Conservation (phyloP, 1,140 invertebrate species). For the Drusus annulatus region DNA sequence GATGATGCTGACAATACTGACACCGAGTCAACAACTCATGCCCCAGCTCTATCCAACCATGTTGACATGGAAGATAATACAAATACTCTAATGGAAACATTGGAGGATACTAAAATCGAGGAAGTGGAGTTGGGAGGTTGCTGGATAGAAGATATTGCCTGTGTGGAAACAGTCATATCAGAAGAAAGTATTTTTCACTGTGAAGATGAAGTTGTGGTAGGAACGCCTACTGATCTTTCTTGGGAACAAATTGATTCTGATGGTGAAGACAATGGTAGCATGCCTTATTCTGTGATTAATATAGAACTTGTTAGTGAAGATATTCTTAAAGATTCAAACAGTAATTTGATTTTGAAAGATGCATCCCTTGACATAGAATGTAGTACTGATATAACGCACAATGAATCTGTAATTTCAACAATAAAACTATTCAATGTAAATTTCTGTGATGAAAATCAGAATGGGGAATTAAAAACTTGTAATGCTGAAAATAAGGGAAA, state of each 20-base stretch:
- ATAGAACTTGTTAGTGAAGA: constrained; percentile 26
- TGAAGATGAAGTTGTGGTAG: constrained; percentile 28
- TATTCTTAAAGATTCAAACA: constrained; percentile 53
- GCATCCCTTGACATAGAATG: not conserved
- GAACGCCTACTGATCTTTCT: not conserved
- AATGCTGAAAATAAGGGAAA: no score
- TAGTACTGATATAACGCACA: not conserved
- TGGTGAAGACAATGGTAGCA: constrained; percentile 1
- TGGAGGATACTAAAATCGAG: constrained; percentile 41
- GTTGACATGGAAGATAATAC: not conserved
- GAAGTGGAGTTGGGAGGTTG: constrained; percentile 55
- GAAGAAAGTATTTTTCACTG: constrained; percentile 60
- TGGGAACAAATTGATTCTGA: constrained; percentile 20
- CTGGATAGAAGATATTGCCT: constrained; percentile 69
- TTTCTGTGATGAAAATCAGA: no score
- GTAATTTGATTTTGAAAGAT: constrained; percentile 45
- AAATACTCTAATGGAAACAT: not conserved
- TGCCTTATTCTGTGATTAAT: constrained; percentile 27
- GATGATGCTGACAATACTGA: not conserved
- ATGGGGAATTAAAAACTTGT: no score
- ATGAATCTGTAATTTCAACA: no score
- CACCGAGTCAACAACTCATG: not conserved
- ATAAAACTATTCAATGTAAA: not conserved
- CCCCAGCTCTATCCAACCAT: not conserved
- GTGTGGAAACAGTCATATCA: constrained; percentile 68